Conservation (phyloP, 1,140 invertebrate genomes). For the Maconellicoccus hirsutus region DNA sequence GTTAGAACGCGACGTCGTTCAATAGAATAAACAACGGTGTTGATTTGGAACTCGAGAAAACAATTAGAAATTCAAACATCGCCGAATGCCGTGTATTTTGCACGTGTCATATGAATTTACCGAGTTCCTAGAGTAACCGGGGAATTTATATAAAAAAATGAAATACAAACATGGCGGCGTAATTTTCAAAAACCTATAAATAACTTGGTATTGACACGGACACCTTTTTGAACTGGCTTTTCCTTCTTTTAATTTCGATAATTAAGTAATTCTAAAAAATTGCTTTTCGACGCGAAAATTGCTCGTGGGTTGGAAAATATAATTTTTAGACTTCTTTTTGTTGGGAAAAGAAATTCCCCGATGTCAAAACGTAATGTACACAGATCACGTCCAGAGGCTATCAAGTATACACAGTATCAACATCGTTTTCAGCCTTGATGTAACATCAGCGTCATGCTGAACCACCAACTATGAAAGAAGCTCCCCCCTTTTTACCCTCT, state of each 20-base stretch:
- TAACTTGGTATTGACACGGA: background rate
- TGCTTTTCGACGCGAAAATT: background rate
- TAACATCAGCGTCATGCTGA: background rate
- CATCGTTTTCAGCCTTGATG: conserved; percentile 18
- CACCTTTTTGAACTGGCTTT: background rate
- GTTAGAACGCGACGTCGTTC: background rate
- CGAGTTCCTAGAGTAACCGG: too few relatives aligned
- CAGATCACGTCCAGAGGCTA: conserved; percentile 19
- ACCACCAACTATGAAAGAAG: background rate
- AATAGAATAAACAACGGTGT: background rate
- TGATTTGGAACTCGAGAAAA: background rate
- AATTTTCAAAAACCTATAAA: background rate
- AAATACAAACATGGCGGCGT: too few relatives aligned
- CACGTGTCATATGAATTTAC: background rate
- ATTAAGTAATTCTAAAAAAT: conserved; percentile 10
- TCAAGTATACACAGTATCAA: conserved; percentile 21
- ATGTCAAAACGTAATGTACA: conserved; percentile 16
- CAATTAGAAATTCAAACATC: conserved; percentile 1
- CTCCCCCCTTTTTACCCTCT: background rate
- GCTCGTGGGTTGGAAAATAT: background rate
- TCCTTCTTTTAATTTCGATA: background rate
- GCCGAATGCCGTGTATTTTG: background rate
- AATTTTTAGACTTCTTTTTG: background rate
- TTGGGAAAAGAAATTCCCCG: background rate
- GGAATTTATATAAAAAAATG: too few relatives aligned